Evolutionary conservation across 2,888 invertebrate genomes (phyloP).

Genomic region (Athalia circularis): DNA sequence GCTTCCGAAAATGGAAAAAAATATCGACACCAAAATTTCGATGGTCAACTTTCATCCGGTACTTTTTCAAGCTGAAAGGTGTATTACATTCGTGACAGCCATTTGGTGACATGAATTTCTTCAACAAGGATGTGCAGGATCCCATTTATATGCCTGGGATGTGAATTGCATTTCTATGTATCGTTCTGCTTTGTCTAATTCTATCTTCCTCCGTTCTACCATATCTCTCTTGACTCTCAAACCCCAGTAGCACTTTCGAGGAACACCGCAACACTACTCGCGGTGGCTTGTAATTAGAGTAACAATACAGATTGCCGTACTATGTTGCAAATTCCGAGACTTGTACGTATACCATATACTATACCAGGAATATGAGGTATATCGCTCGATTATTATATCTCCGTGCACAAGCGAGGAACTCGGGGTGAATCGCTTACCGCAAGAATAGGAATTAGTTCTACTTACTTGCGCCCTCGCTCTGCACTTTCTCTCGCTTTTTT

Average conservation of each 20-base stretch:
- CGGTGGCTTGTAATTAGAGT: constrained; percentile 61
- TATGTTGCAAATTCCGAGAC: constrained; percentile 17
- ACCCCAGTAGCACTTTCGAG: background rate
- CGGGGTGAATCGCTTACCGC: constrained; percentile 3
- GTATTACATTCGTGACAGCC: no score
- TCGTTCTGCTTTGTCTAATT: background rate
- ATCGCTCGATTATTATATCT: constrained; percentile 29
- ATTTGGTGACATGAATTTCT: no score
- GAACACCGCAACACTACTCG: constrained; percentile 49
- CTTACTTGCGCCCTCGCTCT: background rate
- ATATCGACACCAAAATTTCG: no score
- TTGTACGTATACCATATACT: background rate
- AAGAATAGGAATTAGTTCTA: constrained; percentile 22
- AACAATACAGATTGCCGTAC: constrained; percentile 55
- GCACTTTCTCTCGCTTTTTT: constrained; percentile 1
- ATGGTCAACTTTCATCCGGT: no score
- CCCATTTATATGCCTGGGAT: no score
- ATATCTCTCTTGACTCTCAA: background rate
- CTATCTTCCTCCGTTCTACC: background rate
- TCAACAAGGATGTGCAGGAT: no score
- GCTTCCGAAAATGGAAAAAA: no score
- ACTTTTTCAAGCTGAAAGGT: no score
- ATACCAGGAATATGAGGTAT: background rate
- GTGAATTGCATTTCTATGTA: no score
- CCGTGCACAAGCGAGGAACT: background rate